These are phyloP conservation scores for Heliconius charithonia DNA, from an alignment of 2,888 invertebrate species.

Conservation along the genomic window DNA sequence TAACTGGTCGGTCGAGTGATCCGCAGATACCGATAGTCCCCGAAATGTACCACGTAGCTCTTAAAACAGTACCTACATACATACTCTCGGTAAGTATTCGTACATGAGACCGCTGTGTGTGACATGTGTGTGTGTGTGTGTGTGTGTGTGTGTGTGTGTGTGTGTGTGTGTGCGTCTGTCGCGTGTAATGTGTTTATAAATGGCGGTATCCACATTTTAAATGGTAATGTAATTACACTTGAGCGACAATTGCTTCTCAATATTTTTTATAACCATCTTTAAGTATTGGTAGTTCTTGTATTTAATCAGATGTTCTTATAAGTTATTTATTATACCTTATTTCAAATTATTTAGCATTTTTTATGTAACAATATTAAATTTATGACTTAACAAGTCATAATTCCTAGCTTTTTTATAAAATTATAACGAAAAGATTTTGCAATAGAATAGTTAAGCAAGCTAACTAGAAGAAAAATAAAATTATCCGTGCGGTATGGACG, in stretches of 20 bases:
- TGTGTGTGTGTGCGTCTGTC: not conserved
- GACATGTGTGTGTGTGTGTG: too few relatives aligned
- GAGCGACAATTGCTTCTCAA: not conserved
- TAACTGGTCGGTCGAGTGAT: not conserved
- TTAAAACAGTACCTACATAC: too few relatives aligned
- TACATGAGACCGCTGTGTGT: too few relatives aligned
- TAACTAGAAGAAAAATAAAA: too few relatives aligned
- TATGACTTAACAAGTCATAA: not conserved
- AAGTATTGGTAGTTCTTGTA: not conserved
- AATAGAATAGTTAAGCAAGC: too few relatives aligned
- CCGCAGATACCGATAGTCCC: not conserved
- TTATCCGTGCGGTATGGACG: too few relatives aligned
- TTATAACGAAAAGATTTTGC: too few relatives aligned
- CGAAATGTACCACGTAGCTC: not conserved
- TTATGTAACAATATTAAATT: not conserved
- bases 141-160: too few relatives aligned
- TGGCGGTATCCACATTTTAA: conserved; percentile 1
- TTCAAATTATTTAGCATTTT: not conserved
- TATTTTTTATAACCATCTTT: conserved; percentile 7
- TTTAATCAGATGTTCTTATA: not conserved
- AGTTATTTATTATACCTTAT: not conserved
- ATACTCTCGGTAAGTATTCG: too few relatives aligned
- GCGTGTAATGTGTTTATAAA: conserved; percentile 5
- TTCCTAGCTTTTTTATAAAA: not conserved
- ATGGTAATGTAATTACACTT: conserved; percentile 14